Evolutionary conservation across 2,888 invertebrate species (phyloP).

Genomic region (Acanthosoma haemorrhoidale): DNA sequence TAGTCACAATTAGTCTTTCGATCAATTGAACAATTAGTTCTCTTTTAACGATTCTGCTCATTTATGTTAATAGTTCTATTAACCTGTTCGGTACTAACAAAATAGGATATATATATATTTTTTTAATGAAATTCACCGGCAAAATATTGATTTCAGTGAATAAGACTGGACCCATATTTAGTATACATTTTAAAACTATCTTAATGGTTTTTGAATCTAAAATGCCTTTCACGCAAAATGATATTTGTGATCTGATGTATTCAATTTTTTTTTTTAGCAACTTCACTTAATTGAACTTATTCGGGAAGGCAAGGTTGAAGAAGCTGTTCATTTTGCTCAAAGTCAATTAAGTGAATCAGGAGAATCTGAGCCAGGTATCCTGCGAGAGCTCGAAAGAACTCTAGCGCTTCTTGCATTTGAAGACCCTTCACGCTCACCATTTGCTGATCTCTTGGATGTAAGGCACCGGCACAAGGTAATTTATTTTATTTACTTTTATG

Average conservation of each 20-base stretch:
- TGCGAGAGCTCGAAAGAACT: constrained; percentile 83
- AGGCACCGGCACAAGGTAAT: constrained; percentile 87
- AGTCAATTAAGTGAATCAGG: constrained; percentile 85
- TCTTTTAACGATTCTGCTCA: no score
- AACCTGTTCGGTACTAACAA: no score
- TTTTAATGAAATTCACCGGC: no score
- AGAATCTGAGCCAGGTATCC: constrained; percentile 64
- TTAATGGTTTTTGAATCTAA: no score
- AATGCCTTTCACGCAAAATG: no score
- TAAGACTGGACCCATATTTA: neutral
- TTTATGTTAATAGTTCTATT: no score
- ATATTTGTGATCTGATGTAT: no score
- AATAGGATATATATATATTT: no score
- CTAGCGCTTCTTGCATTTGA: constrained; percentile 93
- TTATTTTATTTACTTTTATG: neutral
- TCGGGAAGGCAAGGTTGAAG: constrained; percentile 75
- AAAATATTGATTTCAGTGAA: no score
- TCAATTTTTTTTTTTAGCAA: constrained; percentile 57
- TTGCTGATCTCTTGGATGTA: constrained; percentile 86
- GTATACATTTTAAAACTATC: neutral
- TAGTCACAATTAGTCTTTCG: no score
- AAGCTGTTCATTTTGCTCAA: constrained; percentile 84
- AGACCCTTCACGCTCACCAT: constrained; percentile 89
- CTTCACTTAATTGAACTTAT: constrained; percentile 84
- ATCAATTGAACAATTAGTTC: no score